Conservation (phyloP, 1,140 invertebrate species). For the Tetragonula clypearis region DNA sequence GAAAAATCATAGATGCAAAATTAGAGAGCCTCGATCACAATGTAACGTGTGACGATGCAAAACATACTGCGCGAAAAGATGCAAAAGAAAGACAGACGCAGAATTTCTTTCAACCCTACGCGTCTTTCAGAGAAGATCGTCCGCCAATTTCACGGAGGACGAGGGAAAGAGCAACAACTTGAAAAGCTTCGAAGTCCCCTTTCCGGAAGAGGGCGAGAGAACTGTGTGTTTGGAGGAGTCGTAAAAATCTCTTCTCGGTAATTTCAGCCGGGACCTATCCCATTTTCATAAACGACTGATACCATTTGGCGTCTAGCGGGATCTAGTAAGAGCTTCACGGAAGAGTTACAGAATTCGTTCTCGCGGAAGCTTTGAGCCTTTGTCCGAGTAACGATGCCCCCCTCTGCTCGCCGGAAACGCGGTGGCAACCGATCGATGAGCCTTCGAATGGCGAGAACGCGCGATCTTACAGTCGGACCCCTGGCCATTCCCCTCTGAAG, state of each 20-base stretch:
- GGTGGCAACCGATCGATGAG: conserved; percentile 51
- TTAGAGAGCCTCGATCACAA: too few species aligned
- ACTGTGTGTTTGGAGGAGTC: conserved; percentile 15
- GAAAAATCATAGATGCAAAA: too few species aligned
- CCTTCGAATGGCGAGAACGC: conserved; percentile 52
- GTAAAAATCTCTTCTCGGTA: conserved; percentile 31
- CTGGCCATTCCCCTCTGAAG: neutral
- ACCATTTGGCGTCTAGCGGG: conserved; percentile 26
- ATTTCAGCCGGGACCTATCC: conserved; percentile 40
- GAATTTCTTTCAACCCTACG: neutral
- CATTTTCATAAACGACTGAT: conserved; percentile 37
- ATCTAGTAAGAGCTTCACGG: conserved; percentile 29
- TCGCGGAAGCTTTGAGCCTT: conserved; percentile 48
- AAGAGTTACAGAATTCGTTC: conserved; percentile 58
- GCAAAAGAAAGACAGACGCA: too few species aligned
- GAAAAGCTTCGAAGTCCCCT: neutral
- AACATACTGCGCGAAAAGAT: too few species aligned
- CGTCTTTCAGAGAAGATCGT: neutral
- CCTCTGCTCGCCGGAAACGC: conserved; percentile 41
- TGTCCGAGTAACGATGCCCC: conserved; percentile 59
- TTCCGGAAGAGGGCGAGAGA: too few species aligned
- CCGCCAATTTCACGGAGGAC: neutral
- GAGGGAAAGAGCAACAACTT: neutral
- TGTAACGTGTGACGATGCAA: too few species aligned
- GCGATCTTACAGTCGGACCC: conserved; percentile 40